phyloP scores from a whole-genome alignment of 2,888 invertebrate species.

The Phania funesta region DNA sequence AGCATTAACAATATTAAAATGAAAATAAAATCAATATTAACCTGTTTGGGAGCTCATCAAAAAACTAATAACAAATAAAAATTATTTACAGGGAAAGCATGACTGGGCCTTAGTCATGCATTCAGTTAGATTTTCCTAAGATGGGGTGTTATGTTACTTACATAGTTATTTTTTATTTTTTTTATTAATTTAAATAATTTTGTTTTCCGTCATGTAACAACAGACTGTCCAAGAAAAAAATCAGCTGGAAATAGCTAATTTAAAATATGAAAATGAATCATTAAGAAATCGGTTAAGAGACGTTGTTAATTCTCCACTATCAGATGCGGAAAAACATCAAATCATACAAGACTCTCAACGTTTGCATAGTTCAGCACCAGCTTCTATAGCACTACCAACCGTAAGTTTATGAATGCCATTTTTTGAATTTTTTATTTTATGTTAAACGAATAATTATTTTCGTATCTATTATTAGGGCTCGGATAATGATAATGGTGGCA shows the following conservation, averaged over 20 bases:
- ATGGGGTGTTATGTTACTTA: conserved; percentile 53
- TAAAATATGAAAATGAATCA: conserved; percentile 89
- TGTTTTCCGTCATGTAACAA: conserved; percentile 43
- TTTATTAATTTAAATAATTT: conserved; percentile 8
- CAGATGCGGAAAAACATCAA: conserved; percentile 91
- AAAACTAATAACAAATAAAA: neutral
- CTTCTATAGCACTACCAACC: conserved; percentile 85
- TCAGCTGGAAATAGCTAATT: conserved; percentile 81
- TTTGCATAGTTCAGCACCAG: conserved; percentile 89
- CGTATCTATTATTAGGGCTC: conserved; percentile 12
- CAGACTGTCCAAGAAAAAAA: conserved; percentile 79
- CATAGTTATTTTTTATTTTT: conserved; percentile 32
- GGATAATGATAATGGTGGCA: conserved; percentile 80
- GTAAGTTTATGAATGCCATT: conserved; percentile 71
- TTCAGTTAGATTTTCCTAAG: neutral
- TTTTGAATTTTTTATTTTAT: neutral
- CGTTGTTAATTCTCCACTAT: conserved; percentile 90
- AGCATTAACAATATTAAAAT: neutral
- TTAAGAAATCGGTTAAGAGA: conserved; percentile 88
- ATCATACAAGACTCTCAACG: conserved; percentile 86
- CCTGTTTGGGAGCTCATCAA: conserved; percentile 20
- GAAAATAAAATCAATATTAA: neutral
- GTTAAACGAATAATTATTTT: neutral
- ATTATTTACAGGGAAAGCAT: conserved; percentile 12
- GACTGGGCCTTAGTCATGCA: conserved; percentile 24